Percentiles rank a stretch among this genome's conserved stretches.
These are phyloP conservation scores for Heterocephalus glaber DNA, from an alignment of 2,113 vertebrate species.

Conservation along the genomic window DNA sequence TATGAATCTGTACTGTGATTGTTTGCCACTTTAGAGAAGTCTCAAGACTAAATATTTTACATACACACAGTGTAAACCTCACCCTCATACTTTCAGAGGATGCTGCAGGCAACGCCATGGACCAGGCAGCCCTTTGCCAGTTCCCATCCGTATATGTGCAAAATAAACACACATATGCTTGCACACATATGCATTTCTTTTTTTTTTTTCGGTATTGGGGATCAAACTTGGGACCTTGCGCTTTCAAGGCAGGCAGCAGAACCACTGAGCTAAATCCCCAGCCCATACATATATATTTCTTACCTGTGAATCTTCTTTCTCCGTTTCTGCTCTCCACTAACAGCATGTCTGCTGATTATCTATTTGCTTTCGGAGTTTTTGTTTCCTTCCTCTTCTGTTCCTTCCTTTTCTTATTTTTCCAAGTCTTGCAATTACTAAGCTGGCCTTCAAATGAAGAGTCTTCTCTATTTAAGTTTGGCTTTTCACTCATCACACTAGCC, in stretches of 20 bases:
- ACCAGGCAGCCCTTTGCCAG: not conserved
- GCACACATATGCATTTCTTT: accelerated
- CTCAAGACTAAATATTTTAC: not conserved
- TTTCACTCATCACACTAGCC: not conserved
- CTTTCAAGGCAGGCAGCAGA: too few species aligned
- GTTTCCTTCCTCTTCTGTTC: not conserved
- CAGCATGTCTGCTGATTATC: not conserved
- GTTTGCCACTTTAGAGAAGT: not conserved
- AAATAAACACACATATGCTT: accelerated
- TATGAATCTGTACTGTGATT: not conserved
- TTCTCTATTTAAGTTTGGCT: not conserved
- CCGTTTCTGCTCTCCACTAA: not conserved
- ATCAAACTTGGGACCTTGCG: too few species aligned
- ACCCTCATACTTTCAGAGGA: not conserved
- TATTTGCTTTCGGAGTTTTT: not conserved
- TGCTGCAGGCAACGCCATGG: accelerated
- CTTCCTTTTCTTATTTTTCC: not conserved
- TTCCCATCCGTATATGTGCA: not conserved
- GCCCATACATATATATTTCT: too few species aligned
- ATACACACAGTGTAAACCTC: not conserved
- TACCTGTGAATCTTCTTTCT: not conserved
- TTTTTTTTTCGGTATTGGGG: too few species aligned
- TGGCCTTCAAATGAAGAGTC: not conserved
- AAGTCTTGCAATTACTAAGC: not conserved
- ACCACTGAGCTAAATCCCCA: too few species aligned